A percentile compares a stretch with the other conserved stretches of the same genome.
Conservation (phyloP, 2,113 vertebrate genomes). For the Oceanites oceanicus region DNA sequence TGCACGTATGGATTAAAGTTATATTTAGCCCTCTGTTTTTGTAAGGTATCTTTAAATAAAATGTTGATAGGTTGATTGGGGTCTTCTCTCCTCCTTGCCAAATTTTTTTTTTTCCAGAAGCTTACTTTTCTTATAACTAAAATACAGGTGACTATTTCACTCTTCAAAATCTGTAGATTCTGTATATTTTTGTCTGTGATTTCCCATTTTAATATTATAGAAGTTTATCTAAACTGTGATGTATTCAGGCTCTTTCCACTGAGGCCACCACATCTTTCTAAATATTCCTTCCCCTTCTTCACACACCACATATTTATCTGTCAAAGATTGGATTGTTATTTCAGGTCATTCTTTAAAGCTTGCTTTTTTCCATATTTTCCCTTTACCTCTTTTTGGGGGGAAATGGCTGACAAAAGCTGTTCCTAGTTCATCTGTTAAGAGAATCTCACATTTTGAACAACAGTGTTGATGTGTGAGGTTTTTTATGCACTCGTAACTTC, state of each 20-base stretch:
- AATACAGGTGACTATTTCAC: neutral
- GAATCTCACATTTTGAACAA: neutral
- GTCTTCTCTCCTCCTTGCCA: neutral
- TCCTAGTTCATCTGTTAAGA: neutral
- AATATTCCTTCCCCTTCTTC: neutral
- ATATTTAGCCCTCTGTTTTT: neutral
- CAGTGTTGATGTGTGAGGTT: neutral
- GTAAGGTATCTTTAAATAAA: neutral
- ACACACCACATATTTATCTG: neutral
- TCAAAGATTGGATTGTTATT: neutral
- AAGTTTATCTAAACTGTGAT: neutral
- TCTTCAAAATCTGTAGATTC: neutral
- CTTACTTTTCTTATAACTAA: neutral
- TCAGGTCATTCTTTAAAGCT: neutral
- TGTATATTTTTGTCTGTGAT: neutral
- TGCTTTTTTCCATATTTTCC: neutral
- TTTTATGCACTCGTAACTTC: neutral
- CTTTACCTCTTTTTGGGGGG: neutral
- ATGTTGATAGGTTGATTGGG: neutral
- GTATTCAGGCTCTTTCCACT: neutral
- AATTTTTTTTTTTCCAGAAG: neutral
- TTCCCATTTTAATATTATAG: neutral
- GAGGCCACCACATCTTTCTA: neutral
- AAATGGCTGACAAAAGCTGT: neutral
- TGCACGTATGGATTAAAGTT: neutral